These are phyloP conservation scores for Apodemus speciosus DNA, from an alignment of 2,113 vertebrate genomes.

Conservation along the genomic window DNA sequence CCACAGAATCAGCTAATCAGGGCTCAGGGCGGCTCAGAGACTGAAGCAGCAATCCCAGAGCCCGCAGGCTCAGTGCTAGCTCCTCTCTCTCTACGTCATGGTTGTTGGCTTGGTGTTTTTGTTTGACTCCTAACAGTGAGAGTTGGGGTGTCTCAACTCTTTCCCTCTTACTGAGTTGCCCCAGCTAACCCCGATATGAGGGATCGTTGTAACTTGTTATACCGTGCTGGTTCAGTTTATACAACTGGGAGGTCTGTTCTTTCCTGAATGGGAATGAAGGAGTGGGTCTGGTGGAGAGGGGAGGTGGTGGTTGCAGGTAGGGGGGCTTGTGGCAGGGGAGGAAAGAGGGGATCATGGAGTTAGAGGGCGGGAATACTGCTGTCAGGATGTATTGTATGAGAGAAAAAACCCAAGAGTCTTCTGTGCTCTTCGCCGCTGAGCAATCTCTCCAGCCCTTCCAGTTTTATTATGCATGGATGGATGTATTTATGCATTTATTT, in stretches of 20 bases:
- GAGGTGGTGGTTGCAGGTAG: background rate
- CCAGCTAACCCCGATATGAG: background rate
- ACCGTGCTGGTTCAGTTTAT: background rate
- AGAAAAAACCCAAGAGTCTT: background rate
- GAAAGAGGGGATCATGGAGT: background rate
- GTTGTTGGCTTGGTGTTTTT: background rate
- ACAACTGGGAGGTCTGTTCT: background rate
- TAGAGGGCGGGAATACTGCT: too few relatives aligned
- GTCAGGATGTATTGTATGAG: background rate
- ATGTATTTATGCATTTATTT: background rate
- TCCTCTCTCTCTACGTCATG: too few relatives aligned
- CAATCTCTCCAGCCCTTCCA: background rate
- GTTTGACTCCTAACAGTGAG: background rate
- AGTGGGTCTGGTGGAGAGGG: background rate
- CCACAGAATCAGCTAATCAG: background rate
- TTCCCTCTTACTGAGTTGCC: background rate
- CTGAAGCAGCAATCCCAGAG: background rate
- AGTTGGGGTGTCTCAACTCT: background rate
- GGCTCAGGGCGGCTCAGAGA: background rate
- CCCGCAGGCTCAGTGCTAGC: background rate
- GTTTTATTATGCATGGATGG: background rate
- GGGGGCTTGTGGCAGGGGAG: background rate
- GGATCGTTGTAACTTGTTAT: background rate
- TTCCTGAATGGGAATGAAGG: background rate
- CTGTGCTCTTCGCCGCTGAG: background rate